Percentiles rank a stretch among this genome's conserved stretches.
phyloP scores from a whole-genome alignment of 2,797 vertebrate species.

The Acrossocheilus fasciatus region DNA sequence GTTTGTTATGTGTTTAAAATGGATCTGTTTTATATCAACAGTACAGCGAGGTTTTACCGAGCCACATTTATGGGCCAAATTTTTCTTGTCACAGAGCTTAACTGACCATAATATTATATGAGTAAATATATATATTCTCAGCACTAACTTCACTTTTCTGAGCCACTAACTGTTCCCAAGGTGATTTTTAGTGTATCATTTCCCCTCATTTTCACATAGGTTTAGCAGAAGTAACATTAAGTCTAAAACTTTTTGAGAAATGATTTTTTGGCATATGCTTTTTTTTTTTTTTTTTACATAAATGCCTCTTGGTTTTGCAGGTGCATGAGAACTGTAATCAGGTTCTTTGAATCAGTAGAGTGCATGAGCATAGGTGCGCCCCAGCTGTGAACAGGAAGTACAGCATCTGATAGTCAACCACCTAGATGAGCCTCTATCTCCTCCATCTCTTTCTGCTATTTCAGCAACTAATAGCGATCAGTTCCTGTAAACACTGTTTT shows the following conservation, averaged over 20 bases:
- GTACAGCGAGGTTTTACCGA: background rate
- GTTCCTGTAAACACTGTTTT: background rate
- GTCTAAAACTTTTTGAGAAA: constrained; percentile 12
- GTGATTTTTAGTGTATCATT: background rate
- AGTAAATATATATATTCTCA: background rate
- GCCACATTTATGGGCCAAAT: background rate
- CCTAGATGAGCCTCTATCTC: background rate
- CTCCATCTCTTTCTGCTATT: constrained; percentile 19
- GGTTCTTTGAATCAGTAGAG: constrained; percentile 66
- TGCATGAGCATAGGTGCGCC: constrained; percentile 54
- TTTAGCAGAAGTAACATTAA: constrained; percentile 19
- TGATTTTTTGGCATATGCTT: background rate
- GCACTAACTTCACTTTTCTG: background rate
- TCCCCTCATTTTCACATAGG: background rate
- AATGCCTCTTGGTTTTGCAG: constrained; percentile 52
- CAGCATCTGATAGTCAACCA: constrained; percentile 53
- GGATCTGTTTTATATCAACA: constrained; percentile 40
- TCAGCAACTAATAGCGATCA: constrained; percentile 11
- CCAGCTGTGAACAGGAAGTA: constrained; percentile 49
- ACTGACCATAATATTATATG: background rate
- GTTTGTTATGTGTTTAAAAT: constrained; percentile 40
- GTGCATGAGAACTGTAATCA: constrained; percentile 68
- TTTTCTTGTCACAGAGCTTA: background rate
- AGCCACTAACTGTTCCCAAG: background rate
- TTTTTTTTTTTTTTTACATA: background rate